Percentiles rank a stretch among this genome's conserved stretches.
These are phyloP conservation scores for Aleadryas rufinucha DNA, from an alignment of 2,113 vertebrate genomes.

Conservation along the genomic window DNA sequence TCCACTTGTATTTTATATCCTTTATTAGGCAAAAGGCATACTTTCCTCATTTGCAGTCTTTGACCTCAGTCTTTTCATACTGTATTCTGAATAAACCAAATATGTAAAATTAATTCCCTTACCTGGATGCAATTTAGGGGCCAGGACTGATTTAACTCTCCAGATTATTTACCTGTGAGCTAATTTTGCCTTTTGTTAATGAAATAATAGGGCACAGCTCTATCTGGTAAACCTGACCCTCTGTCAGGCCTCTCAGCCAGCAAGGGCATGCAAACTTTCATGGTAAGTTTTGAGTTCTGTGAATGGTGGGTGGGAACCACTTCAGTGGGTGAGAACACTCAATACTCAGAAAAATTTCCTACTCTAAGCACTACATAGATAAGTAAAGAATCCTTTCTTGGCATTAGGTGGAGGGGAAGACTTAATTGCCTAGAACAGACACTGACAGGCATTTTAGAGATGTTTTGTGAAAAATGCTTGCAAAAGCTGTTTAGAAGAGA, in stretches of 20 bases:
- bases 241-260: not conserved
- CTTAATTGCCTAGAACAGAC: not conserved
- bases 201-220: not conserved
- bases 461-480: not conserved
- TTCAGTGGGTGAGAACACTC: not conserved
- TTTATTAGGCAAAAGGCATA: not conserved
- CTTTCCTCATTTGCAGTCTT: not conserved
- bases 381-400: not conserved
- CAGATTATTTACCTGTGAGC: not conserved
- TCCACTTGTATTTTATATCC: not conserved
- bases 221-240: not conserved
- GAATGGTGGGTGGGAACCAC: not conserved
- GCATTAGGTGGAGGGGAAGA: not conserved
- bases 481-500: not conserved
- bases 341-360: not conserved
- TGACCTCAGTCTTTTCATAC: not conserved
- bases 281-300: not conserved
- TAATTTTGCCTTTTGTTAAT: not conserved
- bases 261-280: not conserved
- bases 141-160: not conserved
- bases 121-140: not conserved
- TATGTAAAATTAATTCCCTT: conserved; percentile 1
- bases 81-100: not conserved
- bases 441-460: not conserved
- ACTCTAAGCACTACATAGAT: not conserved